Evolutionary conservation across 2,888 invertebrate species (phyloP), one percentile per base, ranked within the genome.

Genomic region (Amblyjoppa proteus): DNA sequence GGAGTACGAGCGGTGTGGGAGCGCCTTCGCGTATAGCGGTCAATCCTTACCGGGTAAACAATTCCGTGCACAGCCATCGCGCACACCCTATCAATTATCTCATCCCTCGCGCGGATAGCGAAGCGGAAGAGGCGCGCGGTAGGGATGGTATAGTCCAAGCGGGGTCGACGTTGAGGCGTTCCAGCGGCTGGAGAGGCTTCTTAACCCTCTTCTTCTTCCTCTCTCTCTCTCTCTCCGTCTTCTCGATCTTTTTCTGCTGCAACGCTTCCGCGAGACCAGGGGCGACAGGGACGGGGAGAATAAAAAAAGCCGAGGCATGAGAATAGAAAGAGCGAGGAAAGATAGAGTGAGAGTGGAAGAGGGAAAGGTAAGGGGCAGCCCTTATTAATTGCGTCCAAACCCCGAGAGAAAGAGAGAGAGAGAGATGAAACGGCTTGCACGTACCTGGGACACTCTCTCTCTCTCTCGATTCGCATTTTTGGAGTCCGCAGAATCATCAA

Each of bases 21-120:
- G 89, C 89, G 90, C 89, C 88, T 89, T 87, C 88, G 86, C 89
- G 89, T 89, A 85, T 53, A 88, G 83, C 83, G 89, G 91, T 89
- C 91, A 90, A 92, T 91, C 91, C 89, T 91, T 91, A 90, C 87
- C 76, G 89, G 84, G 90, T 90, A 91, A 91, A 92, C 92, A 92
- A 90, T 90, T 85, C 90, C 88, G 78, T 79, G 82, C 81, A 78
- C 53, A 81, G 79, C 70, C 16, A 58, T 25, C 80, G 75, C 84
- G 87, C 85, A 87, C 85, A 88, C 89, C 88, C 89, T 90, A 92
- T 91, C 91, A 92, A 92, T 92, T 91, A 92, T 89, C 90, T 88
- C 89, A 87, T 88, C 91, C 76, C 86, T 53, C 38, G 11, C n/a
- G 25, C 76, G 79, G 77, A 34, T n/a, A 25, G 28, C 34, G 64